These are phyloP conservation scores for Mionectes olivaceus DNA, from an alignment of 2,797 vertebrate genomes.

Conservation along the genomic window DNA sequence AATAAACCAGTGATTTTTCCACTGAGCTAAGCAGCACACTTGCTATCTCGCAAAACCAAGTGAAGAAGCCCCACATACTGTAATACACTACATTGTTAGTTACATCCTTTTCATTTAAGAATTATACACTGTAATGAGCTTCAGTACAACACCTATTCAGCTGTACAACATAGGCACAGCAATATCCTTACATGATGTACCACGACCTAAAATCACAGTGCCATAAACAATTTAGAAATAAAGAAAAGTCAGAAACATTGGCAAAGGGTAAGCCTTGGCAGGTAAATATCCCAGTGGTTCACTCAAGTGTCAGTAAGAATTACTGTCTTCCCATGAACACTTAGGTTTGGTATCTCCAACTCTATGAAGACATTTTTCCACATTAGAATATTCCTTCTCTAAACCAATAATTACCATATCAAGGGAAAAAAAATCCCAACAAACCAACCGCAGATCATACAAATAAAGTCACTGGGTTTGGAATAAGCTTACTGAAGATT, in stretches of 20 bases:
- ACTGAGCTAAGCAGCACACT: not conserved
- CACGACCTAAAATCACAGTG: not conserved
- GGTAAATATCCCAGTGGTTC: not conserved
- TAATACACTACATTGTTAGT: not conserved
- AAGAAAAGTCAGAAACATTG: not conserved
- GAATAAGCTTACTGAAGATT: not conserved
- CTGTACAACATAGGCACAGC: not conserved
- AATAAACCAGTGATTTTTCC: not conserved
- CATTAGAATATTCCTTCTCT: not conserved
- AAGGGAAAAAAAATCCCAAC: rapidly evolving
- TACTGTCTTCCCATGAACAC: not conserved
- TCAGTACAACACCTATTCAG: not conserved
- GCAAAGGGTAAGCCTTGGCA: not conserved
- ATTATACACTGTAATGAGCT: not conserved
- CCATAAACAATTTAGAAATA: not conserved
- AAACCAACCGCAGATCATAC: not conserved
- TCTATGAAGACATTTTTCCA: not conserved
- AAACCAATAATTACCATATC: not conserved
- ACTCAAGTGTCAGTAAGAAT: not conserved
- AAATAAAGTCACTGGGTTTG: not conserved
- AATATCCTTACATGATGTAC: not conserved
- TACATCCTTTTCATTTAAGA: not conserved
- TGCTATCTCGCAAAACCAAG: not conserved
- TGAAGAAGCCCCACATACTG: not conserved
- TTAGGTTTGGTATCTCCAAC: not conserved